Percentiles rank a stretch among this genome's conserved stretches.
These are phyloP conservation scores for Strix uralensis DNA, from an alignment of 2,113 vertebrate genomes.

Conservation along the genomic window DNA sequence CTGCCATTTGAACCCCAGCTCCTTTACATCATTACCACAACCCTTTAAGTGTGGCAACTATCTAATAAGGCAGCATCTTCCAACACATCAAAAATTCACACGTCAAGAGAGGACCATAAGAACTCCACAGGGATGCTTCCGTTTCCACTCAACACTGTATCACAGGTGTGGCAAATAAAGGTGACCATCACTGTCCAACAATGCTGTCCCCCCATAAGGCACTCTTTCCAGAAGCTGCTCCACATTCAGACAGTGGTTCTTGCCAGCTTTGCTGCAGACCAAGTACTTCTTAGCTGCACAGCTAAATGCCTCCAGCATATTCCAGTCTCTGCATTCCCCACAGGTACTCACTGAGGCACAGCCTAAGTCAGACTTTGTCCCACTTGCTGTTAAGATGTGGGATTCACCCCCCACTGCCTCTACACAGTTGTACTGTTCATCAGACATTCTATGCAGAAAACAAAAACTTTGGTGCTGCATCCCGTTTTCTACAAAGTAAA, in stretches of 20 bases:
- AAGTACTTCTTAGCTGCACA: not conserved
- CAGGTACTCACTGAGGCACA: not conserved
- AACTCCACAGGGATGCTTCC: not conserved
- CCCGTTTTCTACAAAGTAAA: not conserved
- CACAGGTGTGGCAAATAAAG: not conserved
- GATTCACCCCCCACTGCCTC: not conserved
- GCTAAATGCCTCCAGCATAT: not conserved
- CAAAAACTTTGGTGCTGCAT: not conserved
- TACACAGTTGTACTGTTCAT: not conserved
- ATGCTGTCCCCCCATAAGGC: no score
- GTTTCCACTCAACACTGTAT: not conserved
- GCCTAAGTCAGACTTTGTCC: not conserved
- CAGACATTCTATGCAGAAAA: not conserved
- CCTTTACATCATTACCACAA: not conserved
- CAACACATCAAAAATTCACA: not conserved
- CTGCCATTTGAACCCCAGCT: not conserved
- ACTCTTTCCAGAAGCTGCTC: not conserved
- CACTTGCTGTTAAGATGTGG: not conserved
- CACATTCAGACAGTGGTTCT: not conserved
- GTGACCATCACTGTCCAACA: not conserved
- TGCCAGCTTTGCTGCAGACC: not conserved
- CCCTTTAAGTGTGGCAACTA: not conserved
- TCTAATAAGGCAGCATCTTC: not conserved
- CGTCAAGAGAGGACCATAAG: fast-evolving
- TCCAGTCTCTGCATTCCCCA: not conserved